Percentiles rank a stretch among this genome's conserved stretches.
Evolutionary conservation across 2,888 invertebrate genomes (phyloP).

Genomic region (Hypena proboscidalis): DNA sequence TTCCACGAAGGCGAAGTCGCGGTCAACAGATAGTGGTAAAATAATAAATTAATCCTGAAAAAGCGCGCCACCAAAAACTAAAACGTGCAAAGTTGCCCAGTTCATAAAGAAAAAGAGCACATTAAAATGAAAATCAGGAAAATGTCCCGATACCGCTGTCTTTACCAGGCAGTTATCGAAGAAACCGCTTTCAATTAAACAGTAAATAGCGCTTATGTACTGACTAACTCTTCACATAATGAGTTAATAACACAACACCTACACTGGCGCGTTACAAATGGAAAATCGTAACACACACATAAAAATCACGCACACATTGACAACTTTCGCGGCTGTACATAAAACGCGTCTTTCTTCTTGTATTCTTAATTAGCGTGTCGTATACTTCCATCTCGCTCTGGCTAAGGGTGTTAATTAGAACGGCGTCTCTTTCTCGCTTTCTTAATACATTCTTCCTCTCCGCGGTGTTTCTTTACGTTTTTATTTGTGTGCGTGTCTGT

Average conservation of each 20-base stretch:
- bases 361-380: conserved; percentile 89
- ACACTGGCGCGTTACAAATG: conserved; percentile 66
- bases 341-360: conserved; percentile 87
- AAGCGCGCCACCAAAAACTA: too few relatives aligned
- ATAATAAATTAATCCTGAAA: too few relatives aligned
- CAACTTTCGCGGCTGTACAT: conserved; percentile 74
- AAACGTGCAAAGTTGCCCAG: too few relatives aligned
- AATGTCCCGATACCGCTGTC: conserved; percentile 63
- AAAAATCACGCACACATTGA: conserved; percentile 59
- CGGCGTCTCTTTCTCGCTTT: conserved; percentile 82
- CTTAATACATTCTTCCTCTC: conserved; percentile 86
- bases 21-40: too few relatives aligned
- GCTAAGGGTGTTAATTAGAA: conserved; percentile 77
- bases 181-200: conserved; percentile 82
- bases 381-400: conserved; percentile 70
- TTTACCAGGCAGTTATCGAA: conserved; percentile 71
- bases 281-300: conserved; percentile 64
- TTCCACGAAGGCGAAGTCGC: too few relatives aligned
- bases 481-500: conserved; percentile 85
- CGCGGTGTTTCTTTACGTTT: conserved; percentile 84
- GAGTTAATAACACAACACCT: conserved; percentile 83
- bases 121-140: conserved; percentile 57
- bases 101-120: conserved; percentile 44
- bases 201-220: conserved; percentile 81
- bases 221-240: conserved; percentile 82